A percentile compares a stretch with the other conserved stretches of the same genome.
phyloP scores from a whole-genome alignment of 2,797 vertebrate species.

The Champsocephalus gunnari region DNA sequence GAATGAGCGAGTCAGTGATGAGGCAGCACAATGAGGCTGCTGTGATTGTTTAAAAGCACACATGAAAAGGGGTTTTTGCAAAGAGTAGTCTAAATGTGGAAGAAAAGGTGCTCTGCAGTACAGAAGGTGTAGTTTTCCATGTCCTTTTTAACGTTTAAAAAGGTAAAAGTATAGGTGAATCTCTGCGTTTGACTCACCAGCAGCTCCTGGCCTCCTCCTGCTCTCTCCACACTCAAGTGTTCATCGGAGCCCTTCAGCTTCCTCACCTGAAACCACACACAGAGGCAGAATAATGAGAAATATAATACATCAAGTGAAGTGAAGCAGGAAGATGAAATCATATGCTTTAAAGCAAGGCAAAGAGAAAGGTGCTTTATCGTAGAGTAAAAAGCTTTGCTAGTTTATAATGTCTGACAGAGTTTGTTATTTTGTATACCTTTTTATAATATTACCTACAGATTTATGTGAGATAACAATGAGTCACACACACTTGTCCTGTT shows the following conservation, averaged over 20 bases:
- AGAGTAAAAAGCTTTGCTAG: background rate
- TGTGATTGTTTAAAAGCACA: conserved; percentile 39
- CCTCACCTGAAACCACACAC: conserved; percentile 71
- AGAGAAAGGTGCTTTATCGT: no score
- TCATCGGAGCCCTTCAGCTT: conserved; percentile 83
- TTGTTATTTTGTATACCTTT: background rate
- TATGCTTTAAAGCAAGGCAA: no score
- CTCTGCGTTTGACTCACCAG: conserved; percentile 71
- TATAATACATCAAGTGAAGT: background rate
- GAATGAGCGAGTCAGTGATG: conserved; percentile 26
- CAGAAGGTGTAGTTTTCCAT: background rate
- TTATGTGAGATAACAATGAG: background rate
- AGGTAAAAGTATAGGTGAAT: background rate
- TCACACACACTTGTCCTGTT: background rate
- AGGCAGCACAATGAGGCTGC: conserved; percentile 45
- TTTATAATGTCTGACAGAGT: background rate
- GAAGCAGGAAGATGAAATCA: background rate
- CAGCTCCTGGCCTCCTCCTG: conserved; percentile 73
- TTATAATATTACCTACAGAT: background rate
- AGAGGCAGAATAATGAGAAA: background rate
- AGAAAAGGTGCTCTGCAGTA: background rate
- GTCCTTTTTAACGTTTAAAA: conserved; percentile 2
- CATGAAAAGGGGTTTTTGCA: conserved; percentile 14
- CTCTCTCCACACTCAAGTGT: conserved; percentile 79
- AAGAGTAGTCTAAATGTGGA: background rate